Conservation (phyloP, 2,113 vertebrate genomes). For the Cottus gobio region DNA sequence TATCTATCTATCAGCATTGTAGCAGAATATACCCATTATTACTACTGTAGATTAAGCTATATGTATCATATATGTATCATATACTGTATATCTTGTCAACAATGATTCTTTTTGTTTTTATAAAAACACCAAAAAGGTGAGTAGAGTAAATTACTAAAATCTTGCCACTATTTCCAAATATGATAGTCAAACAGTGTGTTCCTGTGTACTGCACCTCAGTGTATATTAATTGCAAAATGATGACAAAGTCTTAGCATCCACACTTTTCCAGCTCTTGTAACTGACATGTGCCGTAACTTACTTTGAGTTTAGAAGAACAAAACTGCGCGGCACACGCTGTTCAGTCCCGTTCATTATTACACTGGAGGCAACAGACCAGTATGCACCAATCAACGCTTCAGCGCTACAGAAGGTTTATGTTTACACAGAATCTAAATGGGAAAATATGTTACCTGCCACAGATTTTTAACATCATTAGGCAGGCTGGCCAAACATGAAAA, state of each 20-base stretch:
- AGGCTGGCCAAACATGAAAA: slow-evolving; percentile 46
- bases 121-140: not conserved
- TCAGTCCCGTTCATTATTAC: slow-evolving; percentile 19
- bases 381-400: slow-evolving; percentile 1
- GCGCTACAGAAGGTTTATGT: not conserved
- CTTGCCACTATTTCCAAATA: not conserved
- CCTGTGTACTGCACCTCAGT: not conserved
- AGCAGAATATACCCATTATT: not conserved
- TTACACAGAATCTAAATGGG: slow-evolving; percentile 11
- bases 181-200: not conserved
- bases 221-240: slow-evolving; percentile 17
- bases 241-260: not conserved
- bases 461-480: slow-evolving; percentile 41
- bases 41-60: no score
- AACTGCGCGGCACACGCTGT: not conserved
- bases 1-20: not conserved
- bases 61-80: no score
- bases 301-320: slow-evolving; percentile 4
- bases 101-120: not conserved
- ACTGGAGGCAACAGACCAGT: slow-evolving; percentile 13
- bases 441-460: slow-evolving; percentile 29
- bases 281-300: not conserved
- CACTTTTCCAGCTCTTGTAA: slow-evolving; percentile 3
- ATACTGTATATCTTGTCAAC: no score
- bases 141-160: not conserved